Evolutionary conservation across 2,113 vertebrate genomes (phyloP), one percentile per base, ranked within the genome.

Genomic region (Oncorhynchus clarkii): DNA sequence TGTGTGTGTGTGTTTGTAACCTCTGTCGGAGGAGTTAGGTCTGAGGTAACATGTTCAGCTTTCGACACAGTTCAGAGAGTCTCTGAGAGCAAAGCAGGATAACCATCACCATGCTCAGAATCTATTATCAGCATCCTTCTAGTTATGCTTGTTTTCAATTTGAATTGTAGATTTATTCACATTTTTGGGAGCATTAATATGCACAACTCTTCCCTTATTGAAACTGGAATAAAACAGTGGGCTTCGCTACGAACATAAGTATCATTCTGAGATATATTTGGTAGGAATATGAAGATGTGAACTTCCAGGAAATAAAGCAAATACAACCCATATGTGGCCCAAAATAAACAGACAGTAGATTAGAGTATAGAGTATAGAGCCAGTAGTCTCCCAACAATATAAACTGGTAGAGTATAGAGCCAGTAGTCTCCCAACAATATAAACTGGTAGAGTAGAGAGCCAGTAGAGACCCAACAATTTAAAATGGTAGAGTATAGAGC

Each of bases 151-250:
- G 78, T 84, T 85, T 79, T 74, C 59, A 54, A 88, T 89, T 87
- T 84, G 79, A 80, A 88, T 86, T 89, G 84, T 81, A 88, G 69
- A 87, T 88, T 0, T 77, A 87, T 86, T 88, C 70, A 80, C 74
- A 87, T 84, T 80, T n/a, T 45, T 27, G 27, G 75, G 67, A 72
- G 26, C 79, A 80, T 88, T 81, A 89, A 87, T 88, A 88, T 88
- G 78, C 78, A 85, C 22, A 24, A 12, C 48, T 39, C 14, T 5
- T 73, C 76, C 74, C 71, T 39, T 67, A 65, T 29, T 75, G 4
- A 9, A 60, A 60, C 57, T 18, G 5, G 57, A 60, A 60, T 18
- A 60, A 60, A 60, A 60, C 57, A 4, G 57, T 60, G 9, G 48
- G 48, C 8, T 74, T 60, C 64, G 54, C 74, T 75, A 74, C 75